A percentile compares a stretch with the other conserved stretches of the same genome.
Conservation (phyloP, 2,797 vertebrate genomes). For the Otus scops region DNA sequence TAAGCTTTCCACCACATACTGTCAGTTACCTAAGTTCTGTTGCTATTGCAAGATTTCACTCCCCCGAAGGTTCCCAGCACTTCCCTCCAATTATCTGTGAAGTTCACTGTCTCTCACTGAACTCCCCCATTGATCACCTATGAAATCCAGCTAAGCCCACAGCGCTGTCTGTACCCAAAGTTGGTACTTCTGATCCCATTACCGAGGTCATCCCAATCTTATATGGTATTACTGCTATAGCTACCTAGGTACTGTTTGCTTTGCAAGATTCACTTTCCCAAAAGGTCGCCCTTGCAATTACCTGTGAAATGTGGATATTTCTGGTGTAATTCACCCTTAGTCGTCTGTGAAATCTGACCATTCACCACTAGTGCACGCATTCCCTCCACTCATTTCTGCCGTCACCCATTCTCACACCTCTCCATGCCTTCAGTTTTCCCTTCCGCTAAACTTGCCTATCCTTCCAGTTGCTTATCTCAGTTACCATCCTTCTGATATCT, state of each 20-base stretch:
- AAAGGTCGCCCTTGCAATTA: neutral
- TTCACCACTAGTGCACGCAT: neutral
- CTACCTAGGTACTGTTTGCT: neutral
- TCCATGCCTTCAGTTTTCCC: neutral
- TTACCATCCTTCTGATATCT: neutral
- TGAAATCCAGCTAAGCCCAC: neutral
- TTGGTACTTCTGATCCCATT: neutral
- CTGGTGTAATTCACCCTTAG: neutral
- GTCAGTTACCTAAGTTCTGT: neutral
- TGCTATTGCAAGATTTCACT: neutral
- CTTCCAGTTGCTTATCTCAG: neutral
- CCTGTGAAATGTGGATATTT: neutral
- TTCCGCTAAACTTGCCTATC: neutral
- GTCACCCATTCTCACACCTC: neutral
- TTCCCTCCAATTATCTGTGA: neutral
- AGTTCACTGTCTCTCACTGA: neutral
- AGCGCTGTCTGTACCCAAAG: neutral
- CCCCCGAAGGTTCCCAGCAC: neutral
- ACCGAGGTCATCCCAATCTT: neutral
- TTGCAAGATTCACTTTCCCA: neutral
- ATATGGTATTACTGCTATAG: neutral
- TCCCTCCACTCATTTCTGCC: neutral
- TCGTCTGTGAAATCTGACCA: neutral
- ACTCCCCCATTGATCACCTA: neutral
- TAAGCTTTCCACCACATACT: neutral